Percentiles rank a stretch among this genome's conserved stretches.
Evolutionary conservation across 2,888 invertebrate species (phyloP).

Genomic region (Caenorhabditis becei): DNA sequence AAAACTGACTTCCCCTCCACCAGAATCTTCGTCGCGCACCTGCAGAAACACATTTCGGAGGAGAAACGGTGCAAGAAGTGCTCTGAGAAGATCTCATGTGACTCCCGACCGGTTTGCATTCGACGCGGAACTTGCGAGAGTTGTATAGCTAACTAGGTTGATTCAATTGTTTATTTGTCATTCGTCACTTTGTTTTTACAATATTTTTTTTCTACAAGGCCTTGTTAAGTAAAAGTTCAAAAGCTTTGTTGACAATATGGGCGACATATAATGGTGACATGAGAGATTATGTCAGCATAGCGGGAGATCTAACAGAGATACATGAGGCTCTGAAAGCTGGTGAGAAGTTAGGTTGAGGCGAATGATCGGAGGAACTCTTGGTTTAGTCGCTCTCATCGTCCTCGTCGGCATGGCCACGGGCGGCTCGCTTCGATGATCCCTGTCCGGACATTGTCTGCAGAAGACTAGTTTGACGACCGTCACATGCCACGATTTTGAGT

Average conservation of each 20-base stretch:
- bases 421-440: constrained; percentile 50
- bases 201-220: not conserved
- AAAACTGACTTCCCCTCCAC: constrained; percentile 38
- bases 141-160: constrained; percentile 9
- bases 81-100: constrained; percentile 87
- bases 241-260: constrained; percentile 4
- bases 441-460: constrained; percentile 24
- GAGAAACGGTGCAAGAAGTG: constrained; percentile 84
- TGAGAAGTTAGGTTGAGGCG: not conserved
- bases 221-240: not conserved
- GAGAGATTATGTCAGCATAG: constrained; percentile 25
- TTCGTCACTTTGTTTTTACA: too few relatives aligned
- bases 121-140: constrained; percentile 34
- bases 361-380: not conserved
- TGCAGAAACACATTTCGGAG: constrained; percentile 56
- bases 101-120: constrained; percentile 23
- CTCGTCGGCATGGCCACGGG: constrained; percentile 11
- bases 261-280: not conserved
- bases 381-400: constrained; percentile 50
- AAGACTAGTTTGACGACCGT: constrained; percentile 85
- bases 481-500: constrained; percentile 97
- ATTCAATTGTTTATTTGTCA: not conserved
- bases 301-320: constrained; percentile 13
- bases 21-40: constrained; percentile 43
- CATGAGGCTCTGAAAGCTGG: not conserved